Percentiles rank a stretch among this genome's conserved stretches.
phyloP scores from a whole-genome alignment of 2,888 invertebrate genomes.

The Synanthedon andrenaeformis region DNA sequence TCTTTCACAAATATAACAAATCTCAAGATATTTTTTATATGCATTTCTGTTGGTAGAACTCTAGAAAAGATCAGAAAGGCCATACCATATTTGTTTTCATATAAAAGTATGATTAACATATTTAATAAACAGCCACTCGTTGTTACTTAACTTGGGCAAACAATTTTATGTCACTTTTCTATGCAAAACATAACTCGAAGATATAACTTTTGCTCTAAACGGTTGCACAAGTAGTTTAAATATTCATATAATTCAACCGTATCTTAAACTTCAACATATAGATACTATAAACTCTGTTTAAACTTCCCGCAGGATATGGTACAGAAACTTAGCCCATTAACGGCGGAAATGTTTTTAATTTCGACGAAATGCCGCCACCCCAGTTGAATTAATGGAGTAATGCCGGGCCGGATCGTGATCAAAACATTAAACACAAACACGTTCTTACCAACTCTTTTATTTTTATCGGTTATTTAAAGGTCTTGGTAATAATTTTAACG shows the following conservation, averaged over 20 bases:
- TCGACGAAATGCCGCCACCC: constrained; percentile 14
- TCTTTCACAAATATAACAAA: too few relatives aligned
- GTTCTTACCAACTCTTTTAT: not conserved
- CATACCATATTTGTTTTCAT: too few relatives aligned
- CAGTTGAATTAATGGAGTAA: constrained; percentile 21
- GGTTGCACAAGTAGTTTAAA: constrained; percentile 1
- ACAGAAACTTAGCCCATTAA: constrained; percentile 21
- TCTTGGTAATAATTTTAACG: too few relatives aligned
- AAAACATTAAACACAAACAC: constrained; percentile 8
- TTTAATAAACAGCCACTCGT: too few relatives aligned
- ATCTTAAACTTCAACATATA: constrained; percentile 3
- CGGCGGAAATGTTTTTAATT: constrained; percentile 23
- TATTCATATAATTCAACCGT: constrained; percentile 2
- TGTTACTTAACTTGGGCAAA: too few relatives aligned
- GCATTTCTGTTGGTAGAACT: too few relatives aligned
- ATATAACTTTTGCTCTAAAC: not conserved
- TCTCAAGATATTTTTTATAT: too few relatives aligned
- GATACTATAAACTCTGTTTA: not conserved
- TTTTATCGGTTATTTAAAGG: too few relatives aligned
- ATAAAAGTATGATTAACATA: too few relatives aligned
- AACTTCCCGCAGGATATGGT: constrained; percentile 12
- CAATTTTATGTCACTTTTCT: too few relatives aligned
- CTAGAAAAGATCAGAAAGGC: too few relatives aligned
- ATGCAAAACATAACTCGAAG: too few relatives aligned
- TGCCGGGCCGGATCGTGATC: constrained; percentile 11